A percentile compares a stretch with the other conserved stretches of the same genome.
phyloP scores from a whole-genome alignment of 2,113 vertebrate species.

The human region GRCh38 chr4:182064501-182065000 shows the following conservation, averaged over 20 bases:
- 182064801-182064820: neutral
- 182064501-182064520: no score
- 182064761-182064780: neutral
- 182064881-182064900: neutral
- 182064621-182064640: neutral
- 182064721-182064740: neutral
- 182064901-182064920: neutral
- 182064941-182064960: neutral
- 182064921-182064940: neutral
- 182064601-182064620: neutral
- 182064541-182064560: no score
- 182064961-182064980: neutral
- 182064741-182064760: fast-evolving
- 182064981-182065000: no score
- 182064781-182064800: fast-evolving
- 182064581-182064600: neutral
- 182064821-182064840: neutral
- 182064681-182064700: neutral
- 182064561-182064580: no score
- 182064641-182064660: neutral
- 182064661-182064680: neutral
- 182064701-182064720: neutral
- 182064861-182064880: neutral
- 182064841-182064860: neutral
- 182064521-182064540: no score